A percentile compares a stretch with the other conserved stretches of the same genome.
phyloP scores from a whole-genome alignment of 1,140 invertebrate genomes.

The Mactra quadrangularis region DNA sequence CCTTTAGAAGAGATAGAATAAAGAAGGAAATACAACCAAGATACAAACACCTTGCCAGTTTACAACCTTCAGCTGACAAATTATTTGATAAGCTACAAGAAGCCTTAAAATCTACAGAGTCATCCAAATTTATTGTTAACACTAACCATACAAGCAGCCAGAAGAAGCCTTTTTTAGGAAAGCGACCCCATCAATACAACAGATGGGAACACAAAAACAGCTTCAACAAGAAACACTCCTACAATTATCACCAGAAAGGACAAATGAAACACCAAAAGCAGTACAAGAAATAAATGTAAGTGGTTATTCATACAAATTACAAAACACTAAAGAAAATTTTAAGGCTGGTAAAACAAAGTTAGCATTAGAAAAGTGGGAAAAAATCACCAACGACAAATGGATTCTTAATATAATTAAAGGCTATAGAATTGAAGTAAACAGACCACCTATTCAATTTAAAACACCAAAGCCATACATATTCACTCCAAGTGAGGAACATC shows the following conservation, averaged over 20 bases:
- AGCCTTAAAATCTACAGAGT: not conserved
- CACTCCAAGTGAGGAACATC: not conserved
- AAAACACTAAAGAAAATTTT: conserved; percentile 20
- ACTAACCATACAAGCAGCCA: too few species aligned
- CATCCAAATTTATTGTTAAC: not conserved
- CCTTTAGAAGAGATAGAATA: not conserved
- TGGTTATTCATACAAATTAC: not conserved
- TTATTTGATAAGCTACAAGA: conserved; percentile 31
- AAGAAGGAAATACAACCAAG: conserved; percentile 1
- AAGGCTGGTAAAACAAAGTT: conserved; percentile 8
- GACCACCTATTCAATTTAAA: too few species aligned
- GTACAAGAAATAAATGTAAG: conserved; percentile 27
- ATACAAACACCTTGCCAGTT: not conserved
- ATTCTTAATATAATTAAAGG: too few species aligned
- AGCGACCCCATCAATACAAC: too few species aligned
- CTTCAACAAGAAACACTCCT: too few species aligned
- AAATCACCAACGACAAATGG: conserved; percentile 7
- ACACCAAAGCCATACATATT: too few species aligned
- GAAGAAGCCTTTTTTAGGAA: conserved; percentile 14
- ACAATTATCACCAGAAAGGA: not conserved
- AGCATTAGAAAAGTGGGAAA: not conserved
- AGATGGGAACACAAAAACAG: not conserved
- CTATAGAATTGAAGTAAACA: too few species aligned
- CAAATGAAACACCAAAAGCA: not conserved
- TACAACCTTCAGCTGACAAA: conserved; percentile 1